Evolutionary conservation across 2,888 invertebrate genomes (phyloP).

Genomic region (Lamellibrachia columna): DNA sequence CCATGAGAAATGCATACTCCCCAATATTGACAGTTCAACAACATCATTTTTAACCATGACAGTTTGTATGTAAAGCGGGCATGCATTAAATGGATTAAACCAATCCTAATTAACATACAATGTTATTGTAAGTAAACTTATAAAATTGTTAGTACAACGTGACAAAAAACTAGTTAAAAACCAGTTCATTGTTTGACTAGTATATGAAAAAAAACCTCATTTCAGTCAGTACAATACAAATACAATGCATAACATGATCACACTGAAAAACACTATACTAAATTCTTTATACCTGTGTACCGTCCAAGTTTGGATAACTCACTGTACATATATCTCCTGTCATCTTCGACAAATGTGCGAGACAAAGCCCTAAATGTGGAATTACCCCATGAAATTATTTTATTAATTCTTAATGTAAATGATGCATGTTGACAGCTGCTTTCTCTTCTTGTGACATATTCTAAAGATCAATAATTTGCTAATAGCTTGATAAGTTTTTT

Average conservation of each 20-base stretch:
- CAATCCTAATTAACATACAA: not conserved
- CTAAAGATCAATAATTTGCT: not conserved
- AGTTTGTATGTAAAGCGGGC: not conserved
- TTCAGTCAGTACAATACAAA: not conserved
- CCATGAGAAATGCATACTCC: not conserved
- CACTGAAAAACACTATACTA: not conserved
- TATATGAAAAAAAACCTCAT: too few relatives aligned
- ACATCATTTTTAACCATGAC: not conserved
- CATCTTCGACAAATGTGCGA: not conserved
- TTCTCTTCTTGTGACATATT: not conserved
- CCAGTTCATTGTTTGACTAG: too few relatives aligned
- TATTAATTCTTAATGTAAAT: not conserved
- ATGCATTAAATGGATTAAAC: not conserved
- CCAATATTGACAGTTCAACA: not conserved
- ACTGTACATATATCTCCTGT: not conserved
- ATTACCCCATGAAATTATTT: not conserved
- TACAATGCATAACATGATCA: not conserved
- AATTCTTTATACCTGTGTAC: not conserved
- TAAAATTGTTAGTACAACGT: not conserved
- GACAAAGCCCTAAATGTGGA: not conserved
- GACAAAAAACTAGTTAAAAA: not conserved
- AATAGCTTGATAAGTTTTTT: not conserved
- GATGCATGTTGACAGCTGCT: too few relatives aligned
- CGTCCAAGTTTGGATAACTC: not conserved
- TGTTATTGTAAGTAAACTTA: not conserved